Evolutionary conservation across 2,113 vertebrate species (phyloP).

Genomic region (Mohoua ochrocephala): DNA sequence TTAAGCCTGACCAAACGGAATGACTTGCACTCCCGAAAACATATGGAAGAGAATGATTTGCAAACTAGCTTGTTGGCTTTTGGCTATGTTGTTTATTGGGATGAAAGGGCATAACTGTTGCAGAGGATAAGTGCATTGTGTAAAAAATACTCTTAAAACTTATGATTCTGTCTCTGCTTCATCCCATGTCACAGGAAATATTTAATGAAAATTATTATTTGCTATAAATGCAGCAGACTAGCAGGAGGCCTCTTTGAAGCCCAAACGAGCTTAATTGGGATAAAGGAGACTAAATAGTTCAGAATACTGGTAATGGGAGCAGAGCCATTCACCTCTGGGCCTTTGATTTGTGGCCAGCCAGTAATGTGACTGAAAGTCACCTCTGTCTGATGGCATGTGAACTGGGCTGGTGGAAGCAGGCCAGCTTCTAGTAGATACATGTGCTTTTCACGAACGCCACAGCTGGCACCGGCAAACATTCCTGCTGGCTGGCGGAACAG

Average conservation of each 20-base stretch:
- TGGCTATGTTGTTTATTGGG: neutral
- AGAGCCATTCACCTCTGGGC: slow-evolving; percentile 25
- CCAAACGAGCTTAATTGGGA: slow-evolving; percentile 29
- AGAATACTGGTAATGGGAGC: neutral
- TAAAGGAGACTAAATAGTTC: slow-evolving; percentile 7
- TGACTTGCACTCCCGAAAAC: neutral
- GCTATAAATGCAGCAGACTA: neutral
- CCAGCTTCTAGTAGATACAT: slow-evolving; percentile 38
- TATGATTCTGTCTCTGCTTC: neutral
- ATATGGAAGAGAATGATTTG: neutral
- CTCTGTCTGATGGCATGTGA: slow-evolving; percentile 28
- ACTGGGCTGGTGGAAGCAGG: neutral
- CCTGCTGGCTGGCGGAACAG: neutral
- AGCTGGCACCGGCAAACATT: neutral
- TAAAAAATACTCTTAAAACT: neutral
- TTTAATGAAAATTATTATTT: neutral
- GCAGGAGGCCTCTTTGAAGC: neutral
- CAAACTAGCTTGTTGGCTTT: neutral
- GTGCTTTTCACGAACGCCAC: slow-evolving; percentile 15
- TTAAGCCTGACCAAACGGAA: neutral
- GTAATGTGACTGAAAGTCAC: slow-evolving; percentile 51
- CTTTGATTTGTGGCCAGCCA: neutral
- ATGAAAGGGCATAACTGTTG: neutral
- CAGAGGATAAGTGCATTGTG: neutral
- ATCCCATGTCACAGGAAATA: neutral